Percentiles rank a stretch among this genome's conserved stretches.
phyloP scores from a whole-genome alignment of 1,140 invertebrate genomes.

The Hyles euphorbiae region DNA sequence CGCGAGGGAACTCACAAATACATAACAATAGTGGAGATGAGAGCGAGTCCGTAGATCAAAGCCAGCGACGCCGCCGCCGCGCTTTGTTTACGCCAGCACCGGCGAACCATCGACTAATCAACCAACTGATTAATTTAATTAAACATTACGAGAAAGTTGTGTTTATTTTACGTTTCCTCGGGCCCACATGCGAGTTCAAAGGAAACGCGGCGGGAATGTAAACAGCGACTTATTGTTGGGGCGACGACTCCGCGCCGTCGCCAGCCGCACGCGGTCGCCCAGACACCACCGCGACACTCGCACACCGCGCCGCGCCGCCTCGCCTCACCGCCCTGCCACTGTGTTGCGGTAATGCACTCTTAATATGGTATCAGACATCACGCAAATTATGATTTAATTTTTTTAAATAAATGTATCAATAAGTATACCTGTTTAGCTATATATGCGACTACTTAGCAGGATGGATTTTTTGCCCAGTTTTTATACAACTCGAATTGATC shows the following conservation, averaged over 20 bases:
- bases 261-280: too few relatives aligned
- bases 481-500: too few relatives aligned
- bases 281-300: too few relatives aligned
- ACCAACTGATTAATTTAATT: conserved; percentile 74
- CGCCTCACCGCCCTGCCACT: too few relatives aligned
- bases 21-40: conserved; percentile 50
- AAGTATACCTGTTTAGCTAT: too few relatives aligned
- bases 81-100: conserved; percentile 57
- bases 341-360: too few relatives aligned
- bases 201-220: conserved; percentile 62
- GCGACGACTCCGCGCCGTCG: conserved; percentile 14
- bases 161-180: conserved; percentile 71
- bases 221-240: conserved; percentile 58
- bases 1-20: conserved; percentile 39
- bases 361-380: too few relatives aligned
- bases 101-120: conserved; percentile 68
- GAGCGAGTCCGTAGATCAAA: conserved; percentile 57
- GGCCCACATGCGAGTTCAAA: conserved; percentile 72
- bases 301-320: too few relatives aligned
- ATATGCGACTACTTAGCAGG: too few relatives aligned
- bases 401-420: too few relatives aligned
- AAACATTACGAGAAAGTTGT: conserved; percentile 74
- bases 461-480: too few relatives aligned
- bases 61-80: conserved; percentile 35
- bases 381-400: too few relatives aligned